phyloP scores from a whole-genome alignment of 1,140 invertebrate genomes.

The Pristionchus pacificus region DNA sequence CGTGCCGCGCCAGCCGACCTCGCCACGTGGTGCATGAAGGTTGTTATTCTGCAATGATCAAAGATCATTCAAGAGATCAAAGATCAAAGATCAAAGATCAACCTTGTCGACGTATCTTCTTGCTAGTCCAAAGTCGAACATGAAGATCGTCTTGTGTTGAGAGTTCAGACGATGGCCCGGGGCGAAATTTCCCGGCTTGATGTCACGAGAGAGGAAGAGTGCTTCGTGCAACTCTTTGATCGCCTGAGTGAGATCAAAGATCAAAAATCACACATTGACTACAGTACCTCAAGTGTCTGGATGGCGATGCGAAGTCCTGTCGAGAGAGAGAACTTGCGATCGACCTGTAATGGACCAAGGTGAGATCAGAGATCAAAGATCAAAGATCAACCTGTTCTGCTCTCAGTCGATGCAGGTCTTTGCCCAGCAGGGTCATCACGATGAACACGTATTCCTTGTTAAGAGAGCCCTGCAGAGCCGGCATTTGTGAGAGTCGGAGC shows the following conservation, averaged over 20 bases:
- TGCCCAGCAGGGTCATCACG: constrained; percentile 30
- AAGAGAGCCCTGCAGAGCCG: background rate
- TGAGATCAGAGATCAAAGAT: background rate
- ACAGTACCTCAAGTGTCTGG: constrained; percentile 17
- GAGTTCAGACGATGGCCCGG: constrained; percentile 15
- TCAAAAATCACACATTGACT: too few relatives aligned
- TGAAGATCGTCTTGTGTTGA: constrained; percentile 25
- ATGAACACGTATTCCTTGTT: constrained; percentile 26
- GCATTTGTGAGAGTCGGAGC: background rate
- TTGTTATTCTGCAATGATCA: constrained; percentile 1
- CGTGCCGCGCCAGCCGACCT: constrained; percentile 32
- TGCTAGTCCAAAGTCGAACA: constrained; percentile 34
- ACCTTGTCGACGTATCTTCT: constrained; percentile 22
- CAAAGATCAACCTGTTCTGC: background rate
- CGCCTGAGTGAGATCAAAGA: constrained; percentile 1
- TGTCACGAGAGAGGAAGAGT: constrained; percentile 25
- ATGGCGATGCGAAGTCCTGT: constrained; percentile 20
- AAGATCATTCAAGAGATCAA: background rate
- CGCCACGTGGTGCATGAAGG: constrained; percentile 11
- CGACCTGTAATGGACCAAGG: constrained; percentile 10
- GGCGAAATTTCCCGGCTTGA: constrained; percentile 33
- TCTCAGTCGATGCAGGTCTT: constrained; percentile 22
- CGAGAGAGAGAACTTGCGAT: constrained; percentile 17
- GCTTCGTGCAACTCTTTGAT: constrained; percentile 27
- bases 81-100: background rate